Evolutionary conservation across 2,797 vertebrate genomes (phyloP).

Genomic region (Mico argentatus): DNA sequence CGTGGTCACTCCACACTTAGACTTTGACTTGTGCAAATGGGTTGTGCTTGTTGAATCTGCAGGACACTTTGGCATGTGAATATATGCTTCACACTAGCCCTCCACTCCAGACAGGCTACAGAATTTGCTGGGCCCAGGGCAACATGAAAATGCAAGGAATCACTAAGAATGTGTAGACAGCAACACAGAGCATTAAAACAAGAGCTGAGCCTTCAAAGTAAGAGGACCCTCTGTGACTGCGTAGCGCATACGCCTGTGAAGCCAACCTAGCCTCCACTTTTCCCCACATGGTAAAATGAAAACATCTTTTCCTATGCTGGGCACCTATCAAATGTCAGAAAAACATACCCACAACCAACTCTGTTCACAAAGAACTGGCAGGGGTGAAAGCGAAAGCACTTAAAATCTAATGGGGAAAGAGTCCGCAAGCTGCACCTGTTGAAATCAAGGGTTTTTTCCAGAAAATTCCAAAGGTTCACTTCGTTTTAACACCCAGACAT

Average conservation of each 20-base stretch:
- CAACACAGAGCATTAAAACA: neutral
- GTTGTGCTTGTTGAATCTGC: constrained; percentile 65
- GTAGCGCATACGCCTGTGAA: rapidly evolving
- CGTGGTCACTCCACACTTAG: constrained; percentile 51
- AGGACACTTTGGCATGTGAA: constrained; percentile 76
- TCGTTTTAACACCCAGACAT: constrained; percentile 47
- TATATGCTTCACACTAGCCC: constrained; percentile 58
- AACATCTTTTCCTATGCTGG: constrained; percentile 75
- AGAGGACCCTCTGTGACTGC: neutral
- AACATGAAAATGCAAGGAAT: neutral
- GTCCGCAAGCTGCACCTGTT: constrained; percentile 9
- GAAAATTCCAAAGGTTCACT: constrained; percentile 53
- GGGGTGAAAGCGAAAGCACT: constrained; percentile 57
- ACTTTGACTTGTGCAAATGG: constrained; percentile 50
- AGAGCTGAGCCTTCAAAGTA: neutral
- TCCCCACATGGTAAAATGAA: constrained; percentile 59
- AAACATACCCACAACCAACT: constrained; percentile 65
- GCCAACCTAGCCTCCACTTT: constrained; percentile 34
- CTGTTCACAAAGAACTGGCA: constrained; percentile 67
- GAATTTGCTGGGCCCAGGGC: neutral
- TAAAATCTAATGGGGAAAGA: constrained; percentile 53
- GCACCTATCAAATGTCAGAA: constrained; percentile 75
- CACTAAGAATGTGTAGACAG: neutral
- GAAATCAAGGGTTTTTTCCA: constrained; percentile 1
- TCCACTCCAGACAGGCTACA: neutral